Evolutionary conservation across 2,888 invertebrate species (phyloP).

Genomic region (Acanthosepion esculentum): DNA sequence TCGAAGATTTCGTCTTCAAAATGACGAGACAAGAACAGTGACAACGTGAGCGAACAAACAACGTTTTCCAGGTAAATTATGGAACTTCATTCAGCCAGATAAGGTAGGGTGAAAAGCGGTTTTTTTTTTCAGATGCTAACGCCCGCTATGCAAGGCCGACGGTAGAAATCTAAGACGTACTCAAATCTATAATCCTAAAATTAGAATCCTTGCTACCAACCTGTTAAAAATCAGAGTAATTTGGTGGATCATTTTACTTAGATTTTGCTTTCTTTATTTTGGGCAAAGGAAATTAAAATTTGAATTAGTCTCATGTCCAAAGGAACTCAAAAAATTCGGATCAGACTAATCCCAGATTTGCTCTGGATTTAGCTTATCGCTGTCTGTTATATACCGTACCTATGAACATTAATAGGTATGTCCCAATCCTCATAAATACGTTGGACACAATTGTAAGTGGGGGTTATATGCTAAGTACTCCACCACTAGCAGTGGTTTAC

Average conservation of each 20-base stretch:
- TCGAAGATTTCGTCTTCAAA: no score
- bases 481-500: no score
- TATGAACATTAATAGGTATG: no score
- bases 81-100: neutral
- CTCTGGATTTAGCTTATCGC: no score
- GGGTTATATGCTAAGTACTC: no score
- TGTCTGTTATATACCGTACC: no score
- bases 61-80: no score
- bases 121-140: neutral
- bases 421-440: no score
- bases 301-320: neutral
- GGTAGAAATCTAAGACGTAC: neutral
- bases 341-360: no score
- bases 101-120: neutral
- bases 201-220: neutral
- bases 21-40: no score
- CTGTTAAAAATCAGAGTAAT: neutral
- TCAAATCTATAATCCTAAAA: neutral
- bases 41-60: no score
- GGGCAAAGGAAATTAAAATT: neutral
- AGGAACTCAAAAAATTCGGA: neutral
- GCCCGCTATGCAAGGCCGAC: neutral
- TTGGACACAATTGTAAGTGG: no score
- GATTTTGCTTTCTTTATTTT: neutral
- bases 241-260: neutral